Base-by-base conservation (phyloP, 2,888 invertebrate species). In the Protula sp. region DNA sequence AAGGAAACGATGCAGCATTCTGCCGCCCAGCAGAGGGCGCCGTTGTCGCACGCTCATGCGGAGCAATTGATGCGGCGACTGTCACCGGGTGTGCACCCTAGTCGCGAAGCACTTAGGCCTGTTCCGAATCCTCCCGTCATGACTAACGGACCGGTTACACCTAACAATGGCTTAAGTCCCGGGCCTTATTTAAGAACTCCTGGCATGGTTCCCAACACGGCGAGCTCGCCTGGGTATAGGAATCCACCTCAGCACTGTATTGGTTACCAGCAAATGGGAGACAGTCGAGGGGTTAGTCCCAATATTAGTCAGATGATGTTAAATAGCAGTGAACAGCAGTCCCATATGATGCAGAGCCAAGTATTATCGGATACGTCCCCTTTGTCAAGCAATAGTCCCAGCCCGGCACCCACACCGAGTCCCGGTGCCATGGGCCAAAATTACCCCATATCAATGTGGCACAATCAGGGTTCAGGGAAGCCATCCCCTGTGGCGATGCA, bases 41-140 rank as follows among this genome's bases (percentile, higher is more conserved):
- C 38, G 9, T 38, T 14, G 9, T 38, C 38, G 19, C 29, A 53
- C 64, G 74, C 87, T 90, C 54, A 64, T 38, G 70, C 87, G 79
- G 87, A 87, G 72, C 89, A 89, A 75, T 85, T 88, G 81, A 85
- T 89, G 70, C 88, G 89, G 72, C 83, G 89, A 61, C 89, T 90
- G 85, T 89, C 89, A 24, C 89, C 89, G 9, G 88, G n/a, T 70
- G 51, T 53, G 53, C 53, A 5, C n/a, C n/a, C n/a, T n/a, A n/a
- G n/a, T n/a, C n/a, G n/a, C n/a, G n/a, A n/a, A n/a, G n/a, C n/a
- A n/a, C n/a, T n/a, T n/a, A n/a, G n/a, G n/a, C n/a, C n/a, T n/a
- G n/a, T n/a, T n/a, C n/a, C n/a, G n/a, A n/a, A n/a, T n/a, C n/a
- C n/a, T n/a, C n/a, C n/a, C n/a, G n/a, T n/a, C n/a, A n/a, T n/a